Evolutionary conservation across 2,113 vertebrate genomes (phyloP).

Genomic region (Cairina moschata): DNA sequence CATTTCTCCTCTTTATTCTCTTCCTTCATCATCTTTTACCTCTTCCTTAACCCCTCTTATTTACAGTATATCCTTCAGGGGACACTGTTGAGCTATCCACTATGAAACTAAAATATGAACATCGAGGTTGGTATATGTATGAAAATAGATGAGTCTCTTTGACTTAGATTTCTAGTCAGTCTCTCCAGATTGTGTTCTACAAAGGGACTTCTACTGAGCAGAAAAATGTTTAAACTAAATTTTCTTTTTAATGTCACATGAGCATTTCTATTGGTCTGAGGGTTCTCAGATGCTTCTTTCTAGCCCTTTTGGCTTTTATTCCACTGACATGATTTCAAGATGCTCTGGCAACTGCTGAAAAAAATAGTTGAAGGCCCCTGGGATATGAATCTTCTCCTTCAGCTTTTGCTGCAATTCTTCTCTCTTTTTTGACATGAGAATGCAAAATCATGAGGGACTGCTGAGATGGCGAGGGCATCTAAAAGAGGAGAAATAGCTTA

Average conservation of each 20-base stretch:
- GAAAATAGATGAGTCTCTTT: not conserved
- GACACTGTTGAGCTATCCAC: slow-evolving; percentile 51
- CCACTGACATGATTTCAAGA: not conserved
- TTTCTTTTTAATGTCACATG: not conserved
- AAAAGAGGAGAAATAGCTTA: not conserved
- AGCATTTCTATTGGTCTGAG: not conserved
- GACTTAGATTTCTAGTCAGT: not conserved
- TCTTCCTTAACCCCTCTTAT: slow-evolving; percentile 6
- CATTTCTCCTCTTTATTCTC: not conserved
- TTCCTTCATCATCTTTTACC: not conserved
- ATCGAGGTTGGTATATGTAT: not conserved
- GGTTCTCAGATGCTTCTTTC: not conserved
- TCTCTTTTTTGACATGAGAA: not conserved
- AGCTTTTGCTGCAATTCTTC: not conserved
- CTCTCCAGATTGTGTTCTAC: not conserved
- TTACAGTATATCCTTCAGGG: slow-evolving; percentile 42
- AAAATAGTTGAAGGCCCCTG: not conserved
- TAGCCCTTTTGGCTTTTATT: not conserved
- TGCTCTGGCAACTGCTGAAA: not conserved
- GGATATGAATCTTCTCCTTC: not conserved
- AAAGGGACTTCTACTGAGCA: not conserved
- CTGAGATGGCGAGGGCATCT: not conserved
- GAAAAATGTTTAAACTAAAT: not conserved
- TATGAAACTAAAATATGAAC: slow-evolving; percentile 11
- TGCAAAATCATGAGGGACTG: not conserved